These are phyloP conservation scores for Gymnobelideus leadbeateri DNA, from an alignment of 2,113 vertebrate species.

Conservation along the genomic window DNA sequence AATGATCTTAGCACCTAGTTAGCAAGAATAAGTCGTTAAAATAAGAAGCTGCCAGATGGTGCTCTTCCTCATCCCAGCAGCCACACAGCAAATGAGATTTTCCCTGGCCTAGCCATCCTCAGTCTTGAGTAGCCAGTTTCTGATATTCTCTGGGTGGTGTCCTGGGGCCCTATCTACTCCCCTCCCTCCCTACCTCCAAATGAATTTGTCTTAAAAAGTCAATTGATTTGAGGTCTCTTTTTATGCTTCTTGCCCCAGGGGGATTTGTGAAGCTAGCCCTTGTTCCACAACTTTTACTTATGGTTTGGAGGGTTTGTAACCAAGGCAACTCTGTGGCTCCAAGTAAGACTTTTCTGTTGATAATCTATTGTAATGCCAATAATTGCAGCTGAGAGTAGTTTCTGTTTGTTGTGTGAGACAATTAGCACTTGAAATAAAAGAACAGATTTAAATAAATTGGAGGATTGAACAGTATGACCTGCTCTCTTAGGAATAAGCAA, in stretches of 20 bases:
- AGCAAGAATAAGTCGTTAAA: not conserved
- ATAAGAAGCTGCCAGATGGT: constrained; percentile 8
- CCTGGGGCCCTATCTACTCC: not conserved
- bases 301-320: constrained; percentile 81
- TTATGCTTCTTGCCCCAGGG: not conserved
- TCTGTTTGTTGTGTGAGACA: constrained; percentile 87
- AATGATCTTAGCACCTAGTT: not conserved
- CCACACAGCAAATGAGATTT: not conserved
- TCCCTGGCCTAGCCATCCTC: not conserved
- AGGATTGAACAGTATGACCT: constrained; percentile 76
- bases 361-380: constrained; percentile 86
- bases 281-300: not conserved
- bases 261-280: not conserved
- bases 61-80: not conserved
- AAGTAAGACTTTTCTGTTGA: constrained; percentile 83
- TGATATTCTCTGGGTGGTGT: not conserved
- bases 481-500: constrained; percentile 76
- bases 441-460: constrained; percentile 86
- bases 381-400: constrained; percentile 85
- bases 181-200: not conserved
- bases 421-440: constrained; percentile 88
- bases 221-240: not conserved
- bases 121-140: not conserved
- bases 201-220: not conserved
- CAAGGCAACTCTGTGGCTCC: constrained; percentile 84